phyloP scores from a whole-genome alignment of 2,113 vertebrate genomes.

The Jaculus jaculus region DNA sequence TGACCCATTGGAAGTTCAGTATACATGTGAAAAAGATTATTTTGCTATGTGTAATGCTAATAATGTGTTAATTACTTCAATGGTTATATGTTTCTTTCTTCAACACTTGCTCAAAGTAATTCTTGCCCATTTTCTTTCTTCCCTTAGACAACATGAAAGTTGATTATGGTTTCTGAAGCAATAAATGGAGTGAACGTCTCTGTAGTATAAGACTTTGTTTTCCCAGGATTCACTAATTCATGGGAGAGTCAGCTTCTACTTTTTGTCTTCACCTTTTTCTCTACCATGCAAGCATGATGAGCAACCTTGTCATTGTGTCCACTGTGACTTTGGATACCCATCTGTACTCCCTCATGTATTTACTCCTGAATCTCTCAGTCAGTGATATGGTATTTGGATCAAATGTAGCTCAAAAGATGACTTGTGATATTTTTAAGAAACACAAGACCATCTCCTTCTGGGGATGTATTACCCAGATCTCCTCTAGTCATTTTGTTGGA shows the following conservation, averaged over 20 bases:
- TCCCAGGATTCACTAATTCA: conserved; percentile 57
- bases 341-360: conserved; percentile 59
- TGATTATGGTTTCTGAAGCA: background rate
- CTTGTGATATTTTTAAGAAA: conserved; percentile 61
- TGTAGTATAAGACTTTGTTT: conserved; percentile 56
- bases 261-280: conserved; percentile 48
- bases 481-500: conserved; percentile 60
- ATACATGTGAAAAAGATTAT: background rate
- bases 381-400: conserved; percentile 64
- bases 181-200: conserved; percentile 42
- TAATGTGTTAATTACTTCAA: conserved; percentile 5
- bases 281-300: conserved; percentile 56
- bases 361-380: conserved; percentile 66
- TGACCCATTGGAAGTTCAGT: background rate
- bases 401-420: conserved; percentile 63
- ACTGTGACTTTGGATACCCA: conserved; percentile 56
- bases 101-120: background rate
- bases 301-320: conserved; percentile 61
- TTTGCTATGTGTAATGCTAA: background rate
- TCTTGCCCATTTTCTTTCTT: conserved; percentile 38
- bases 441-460: conserved; percentile 59
- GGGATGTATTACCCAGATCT: conserved; percentile 62
- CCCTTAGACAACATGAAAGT: conserved; percentile 3
- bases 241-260: conserved; percentile 54
- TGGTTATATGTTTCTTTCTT: background rate